phyloP scores from a whole-genome alignment of 2,888 invertebrate species.

The Meta bourneti region DNA sequence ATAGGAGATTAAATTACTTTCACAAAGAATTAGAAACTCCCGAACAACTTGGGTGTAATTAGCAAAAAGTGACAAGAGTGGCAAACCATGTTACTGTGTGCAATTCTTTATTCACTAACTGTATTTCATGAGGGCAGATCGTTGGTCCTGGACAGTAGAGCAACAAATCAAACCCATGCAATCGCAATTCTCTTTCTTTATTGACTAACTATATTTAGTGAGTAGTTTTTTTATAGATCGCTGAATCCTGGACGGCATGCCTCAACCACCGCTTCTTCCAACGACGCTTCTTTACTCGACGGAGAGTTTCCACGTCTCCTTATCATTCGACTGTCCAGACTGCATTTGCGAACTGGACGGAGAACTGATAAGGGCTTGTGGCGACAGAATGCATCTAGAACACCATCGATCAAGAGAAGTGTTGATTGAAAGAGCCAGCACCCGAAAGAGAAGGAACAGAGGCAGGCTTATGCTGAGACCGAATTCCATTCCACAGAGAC shows the following conservation, averaged over 20 bases:
- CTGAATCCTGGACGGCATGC: not conserved
- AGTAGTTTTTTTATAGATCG: not conserved
- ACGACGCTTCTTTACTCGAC: not conserved
- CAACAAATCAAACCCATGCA: no score
- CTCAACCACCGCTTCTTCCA: not conserved
- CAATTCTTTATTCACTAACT: no score
- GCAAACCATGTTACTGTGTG: no score
- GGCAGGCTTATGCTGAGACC: not conserved
- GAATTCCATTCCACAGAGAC: no score
- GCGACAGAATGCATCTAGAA: slow-evolving; percentile 60
- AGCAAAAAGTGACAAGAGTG: no score
- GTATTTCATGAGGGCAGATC: no score
- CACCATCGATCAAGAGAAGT: not conserved
- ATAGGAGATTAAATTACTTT: no score
- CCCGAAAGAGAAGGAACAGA: not conserved
- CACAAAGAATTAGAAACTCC: no score
- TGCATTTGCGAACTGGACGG: slow-evolving; percentile 78
- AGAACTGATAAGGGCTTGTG: slow-evolving; percentile 77
- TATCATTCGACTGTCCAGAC: slow-evolving; percentile 77
- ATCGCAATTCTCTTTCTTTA: no score
- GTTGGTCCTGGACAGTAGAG: no score
- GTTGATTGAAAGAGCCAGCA: not conserved
- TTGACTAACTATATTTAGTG: not conserved
- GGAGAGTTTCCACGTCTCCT: slow-evolving; percentile 70
- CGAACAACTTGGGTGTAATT: no score